A percentile compares a stretch with the other conserved stretches of the same genome.
Evolutionary conservation across 1,140 invertebrate genomes (phyloP).

Genomic region (Anadara kagoshimensis): DNA sequence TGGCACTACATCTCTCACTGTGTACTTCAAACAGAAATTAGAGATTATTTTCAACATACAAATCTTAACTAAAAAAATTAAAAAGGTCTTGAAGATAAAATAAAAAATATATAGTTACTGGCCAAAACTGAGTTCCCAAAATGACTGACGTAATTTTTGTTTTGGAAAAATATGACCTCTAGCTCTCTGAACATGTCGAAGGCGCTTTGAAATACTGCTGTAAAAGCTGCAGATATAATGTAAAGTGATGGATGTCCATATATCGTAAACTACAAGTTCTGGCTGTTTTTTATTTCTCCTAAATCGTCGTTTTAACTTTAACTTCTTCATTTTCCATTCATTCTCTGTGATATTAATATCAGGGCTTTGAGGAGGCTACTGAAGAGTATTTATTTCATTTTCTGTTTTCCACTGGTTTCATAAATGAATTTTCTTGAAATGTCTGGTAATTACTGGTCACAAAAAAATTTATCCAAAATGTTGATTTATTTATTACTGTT

Average conservation of each 20-base stretch:
- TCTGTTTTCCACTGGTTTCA: conserved; percentile 14
- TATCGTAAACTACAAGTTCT: conserved; percentile 7
- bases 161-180: conserved; percentile 5
- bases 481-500: conserved; percentile 7
- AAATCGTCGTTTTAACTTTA: background rate
- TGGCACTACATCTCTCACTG: too few relatives aligned
- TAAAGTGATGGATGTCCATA: conserved; percentile 13
- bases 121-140: too few relatives aligned
- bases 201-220: conserved; percentile 3
- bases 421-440: conserved; percentile 4
- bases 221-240: conserved; percentile 15
- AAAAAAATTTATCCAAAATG: background rate
- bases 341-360: conserved; percentile 14
- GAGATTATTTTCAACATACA: too few relatives aligned
- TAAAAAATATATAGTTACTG: too few relatives aligned
- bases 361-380: conserved; percentile 19
- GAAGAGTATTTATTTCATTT: too few relatives aligned
- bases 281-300: conserved; percentile 6
- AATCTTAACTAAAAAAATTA: too few relatives aligned
- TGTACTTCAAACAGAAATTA: too few relatives aligned
- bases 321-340: conserved; percentile 13
- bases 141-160: too few relatives aligned
- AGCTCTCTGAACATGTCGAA: conserved; percentile 6
- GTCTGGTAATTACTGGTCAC: background rate
- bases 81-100: too few relatives aligned